Evolutionary conservation across 1,140 invertebrate genomes (phyloP), one percentile per base, ranked within the genome.

Genomic region (Drosophila pseudoobscura): DNA sequence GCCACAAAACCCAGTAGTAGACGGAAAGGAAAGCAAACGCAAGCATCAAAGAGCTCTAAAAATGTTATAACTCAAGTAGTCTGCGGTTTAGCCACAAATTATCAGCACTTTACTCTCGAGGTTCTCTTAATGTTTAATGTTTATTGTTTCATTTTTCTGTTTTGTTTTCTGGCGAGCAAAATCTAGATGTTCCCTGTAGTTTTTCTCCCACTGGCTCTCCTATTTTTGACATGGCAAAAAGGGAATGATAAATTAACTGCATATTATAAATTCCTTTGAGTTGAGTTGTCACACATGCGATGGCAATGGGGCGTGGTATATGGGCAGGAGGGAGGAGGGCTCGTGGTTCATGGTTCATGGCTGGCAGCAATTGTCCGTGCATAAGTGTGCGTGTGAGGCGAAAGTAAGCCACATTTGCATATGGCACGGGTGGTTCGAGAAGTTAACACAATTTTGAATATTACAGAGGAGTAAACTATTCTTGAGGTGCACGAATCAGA

Each of bases 181-280:
- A 65, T 75, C 73, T 82, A 78, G 63, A 60, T 70, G 52, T 22
- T 47, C 24, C 57, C 53, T 44, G 59, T 59, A 54, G 15, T 61
- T 66, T 6, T 46, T 7, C 26, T 31, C 7, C 7, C 8, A 8
- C 22, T 26, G 9, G 0, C 1, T 1, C 22, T 26, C 53, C 50
- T 20, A 20, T 65, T 57, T 46, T 46, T 71, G 43, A 29, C 44
- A 15, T 11, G 6, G 35, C 50, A n/a, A 35, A 87, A 78, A 82
- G 47, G 54, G 66, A 82, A 75, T 87, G 75, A 88, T 82, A 88
- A 88, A 87, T 87, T 82, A 87, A 77, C 75, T 88, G 61, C 65
- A 78, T 87, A 87, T 87, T 87, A 87, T 87, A 87, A 82, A 87
- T 87, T 87, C 82, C 75, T 87, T 87, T 87, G 82, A 87, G 82